Percentiles rank a stretch among this genome's conserved stretches.
phyloP scores from a whole-genome alignment of 1,140 invertebrate species.

The Micrasema longulum region DNA sequence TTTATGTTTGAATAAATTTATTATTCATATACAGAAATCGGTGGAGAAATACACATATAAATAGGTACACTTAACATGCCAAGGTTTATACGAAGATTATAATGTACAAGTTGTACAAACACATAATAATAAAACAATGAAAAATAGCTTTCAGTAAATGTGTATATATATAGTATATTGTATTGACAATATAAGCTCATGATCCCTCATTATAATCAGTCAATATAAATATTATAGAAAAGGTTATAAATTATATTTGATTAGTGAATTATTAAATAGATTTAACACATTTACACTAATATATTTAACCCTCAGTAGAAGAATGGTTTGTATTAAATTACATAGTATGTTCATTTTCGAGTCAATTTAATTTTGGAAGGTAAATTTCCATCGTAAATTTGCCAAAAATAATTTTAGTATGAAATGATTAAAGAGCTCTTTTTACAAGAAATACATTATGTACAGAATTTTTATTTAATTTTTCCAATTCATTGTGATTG shows the following conservation, averaged over 20 bases:
- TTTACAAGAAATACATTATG: too few relatives aligned
- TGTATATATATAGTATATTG: not conserved
- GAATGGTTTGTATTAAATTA: too few relatives aligned
- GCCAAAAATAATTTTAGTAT: too few relatives aligned
- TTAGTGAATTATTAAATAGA: too few relatives aligned
- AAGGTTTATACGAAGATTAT: slow-evolving; percentile 24
- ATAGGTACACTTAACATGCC: slow-evolving; percentile 38
- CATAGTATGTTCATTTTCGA: too few relatives aligned
- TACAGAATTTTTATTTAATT: not conserved
- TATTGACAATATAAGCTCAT: slow-evolving; percentile 34
- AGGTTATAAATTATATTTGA: slow-evolving; percentile 17
- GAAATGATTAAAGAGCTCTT: too few relatives aligned
- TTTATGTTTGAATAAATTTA: slow-evolving; percentile 20
- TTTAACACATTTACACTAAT: not conserved
- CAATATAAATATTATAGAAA: not conserved
- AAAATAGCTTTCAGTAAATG: not conserved
- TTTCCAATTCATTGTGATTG: slow-evolving; percentile 15
- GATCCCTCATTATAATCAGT: slow-evolving; percentile 33
- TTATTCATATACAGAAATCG: slow-evolving; percentile 32
- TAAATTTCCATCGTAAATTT: too few relatives aligned
- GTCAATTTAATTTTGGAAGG: too few relatives aligned
- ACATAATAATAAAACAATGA: not conserved
- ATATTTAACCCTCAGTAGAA: not conserved
- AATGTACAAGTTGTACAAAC: slow-evolving; percentile 17
- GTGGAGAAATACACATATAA: slow-evolving; percentile 38